Conservation (phyloP, 2,113 vertebrate species). For the Antechinus flavipes region DNA sequence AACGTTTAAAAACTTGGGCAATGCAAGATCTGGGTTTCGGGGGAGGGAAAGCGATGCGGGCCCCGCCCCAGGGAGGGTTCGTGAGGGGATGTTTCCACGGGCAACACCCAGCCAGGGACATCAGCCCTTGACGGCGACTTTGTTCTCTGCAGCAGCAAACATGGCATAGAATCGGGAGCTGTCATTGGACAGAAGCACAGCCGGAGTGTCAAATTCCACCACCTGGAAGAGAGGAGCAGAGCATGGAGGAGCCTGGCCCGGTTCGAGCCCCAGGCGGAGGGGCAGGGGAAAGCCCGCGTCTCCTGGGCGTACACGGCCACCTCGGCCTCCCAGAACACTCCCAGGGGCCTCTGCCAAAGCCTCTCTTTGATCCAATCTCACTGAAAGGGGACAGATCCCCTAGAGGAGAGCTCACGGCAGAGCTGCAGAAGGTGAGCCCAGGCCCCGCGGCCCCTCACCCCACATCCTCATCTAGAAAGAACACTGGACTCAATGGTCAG, state of each 20-base stretch:
- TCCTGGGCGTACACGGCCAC: too few relatives aligned
- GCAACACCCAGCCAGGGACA: slow-evolving; percentile 73
- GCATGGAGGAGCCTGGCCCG: not conserved
- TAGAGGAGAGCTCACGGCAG: not conserved
- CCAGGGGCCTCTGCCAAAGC: not conserved
- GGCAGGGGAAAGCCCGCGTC: not conserved
- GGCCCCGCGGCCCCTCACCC: not conserved
- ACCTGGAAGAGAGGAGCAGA: slow-evolving; percentile 86
- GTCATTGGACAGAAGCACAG: slow-evolving; percentile 93
- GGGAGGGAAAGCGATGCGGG: slow-evolving; percentile 64
- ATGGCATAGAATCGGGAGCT: slow-evolving; percentile 95
- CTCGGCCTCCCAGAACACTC: too few relatives aligned
- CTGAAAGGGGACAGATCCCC: not conserved
- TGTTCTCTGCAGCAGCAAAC: slow-evolving; percentile 94
- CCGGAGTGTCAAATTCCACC: slow-evolving; percentile 95
- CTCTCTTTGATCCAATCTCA: not conserved
- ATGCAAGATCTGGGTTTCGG: slow-evolving; percentile 82
- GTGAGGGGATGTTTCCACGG: slow-evolving; percentile 70
- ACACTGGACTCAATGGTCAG: not conserved
- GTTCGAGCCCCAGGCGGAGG: not conserved
- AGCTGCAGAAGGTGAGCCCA: not conserved
- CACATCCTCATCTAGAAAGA: not conserved
- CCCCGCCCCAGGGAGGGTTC: slow-evolving; percentile 84
- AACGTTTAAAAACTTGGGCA: slow-evolving; percentile 80
- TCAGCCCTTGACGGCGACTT: slow-evolving; percentile 95